phyloP scores from a whole-genome alignment of 1,140 invertebrate genomes.

The Trichonephila clavipes region DNA sequence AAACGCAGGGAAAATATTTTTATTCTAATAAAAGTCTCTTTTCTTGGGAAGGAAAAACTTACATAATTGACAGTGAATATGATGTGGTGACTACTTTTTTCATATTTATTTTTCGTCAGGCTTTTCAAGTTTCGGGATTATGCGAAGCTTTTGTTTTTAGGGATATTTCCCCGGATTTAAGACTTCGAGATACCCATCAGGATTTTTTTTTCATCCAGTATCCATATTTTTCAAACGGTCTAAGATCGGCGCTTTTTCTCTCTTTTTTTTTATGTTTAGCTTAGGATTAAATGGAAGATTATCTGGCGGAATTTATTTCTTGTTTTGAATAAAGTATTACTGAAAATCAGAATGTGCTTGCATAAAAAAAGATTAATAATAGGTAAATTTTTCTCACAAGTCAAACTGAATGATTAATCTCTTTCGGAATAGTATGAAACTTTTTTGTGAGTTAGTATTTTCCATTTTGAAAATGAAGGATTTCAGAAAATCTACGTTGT shows the following conservation, averaged over 20 bases:
- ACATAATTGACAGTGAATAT: conserved; percentile 74
- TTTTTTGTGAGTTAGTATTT: neutral
- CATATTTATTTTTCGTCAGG: conserved; percentile 64
- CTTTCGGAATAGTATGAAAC: neutral
- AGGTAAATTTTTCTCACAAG: neutral
- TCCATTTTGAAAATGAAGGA: no score
- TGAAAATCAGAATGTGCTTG: neutral
- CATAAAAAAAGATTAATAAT: neutral
- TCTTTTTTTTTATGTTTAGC: neutral
- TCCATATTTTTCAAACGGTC: conserved; percentile 32
- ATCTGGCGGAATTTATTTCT: conserved; percentile 9
- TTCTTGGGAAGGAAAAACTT: conserved; percentile 60
- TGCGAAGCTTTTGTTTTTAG: conserved; percentile 55
- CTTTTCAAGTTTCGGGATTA: conserved; percentile 59
- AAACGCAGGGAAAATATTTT: conserved; percentile 72
- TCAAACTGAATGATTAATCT: neutral
- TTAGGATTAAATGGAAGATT: conserved; percentile 55
- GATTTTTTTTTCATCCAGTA: conserved; percentile 22
- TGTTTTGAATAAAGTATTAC: conserved; percentile 4
- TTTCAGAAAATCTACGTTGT: no score
- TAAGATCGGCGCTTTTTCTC: neutral
- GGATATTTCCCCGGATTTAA: conserved; percentile 67
- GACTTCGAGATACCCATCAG: conserved; percentile 50
- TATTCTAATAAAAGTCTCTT: conserved; percentile 55
- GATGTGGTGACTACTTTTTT: conserved; percentile 57